A percentile compares a stretch with the other conserved stretches of the same genome.
Conservation (phyloP, 2,888 invertebrate species). For the Cephus runcator region DNA sequence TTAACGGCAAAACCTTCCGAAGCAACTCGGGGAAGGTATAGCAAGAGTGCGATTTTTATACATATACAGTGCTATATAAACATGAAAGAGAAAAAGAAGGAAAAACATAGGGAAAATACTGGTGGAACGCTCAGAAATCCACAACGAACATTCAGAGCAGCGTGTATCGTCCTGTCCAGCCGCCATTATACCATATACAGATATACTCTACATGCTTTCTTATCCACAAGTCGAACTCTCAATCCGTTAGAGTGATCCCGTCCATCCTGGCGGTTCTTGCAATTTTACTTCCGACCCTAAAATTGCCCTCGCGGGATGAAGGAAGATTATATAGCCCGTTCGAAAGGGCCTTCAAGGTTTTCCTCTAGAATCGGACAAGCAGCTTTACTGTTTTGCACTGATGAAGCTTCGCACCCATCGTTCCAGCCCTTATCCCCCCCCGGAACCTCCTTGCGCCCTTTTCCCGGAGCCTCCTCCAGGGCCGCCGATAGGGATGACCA, state of each 20-base stretch:
- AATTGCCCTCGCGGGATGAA: neutral
- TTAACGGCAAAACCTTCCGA: neutral
- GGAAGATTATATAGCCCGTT: neutral
- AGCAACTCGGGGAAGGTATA: neutral
- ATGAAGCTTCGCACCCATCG: neutral
- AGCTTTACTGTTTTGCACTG: neutral
- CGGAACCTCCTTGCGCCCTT: no score
- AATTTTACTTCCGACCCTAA: neutral
- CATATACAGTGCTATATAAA: no score
- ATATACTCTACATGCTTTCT: neutral
- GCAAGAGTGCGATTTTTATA: no score
- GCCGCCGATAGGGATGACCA: neutral
- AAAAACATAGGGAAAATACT: slow-evolving; percentile 10
- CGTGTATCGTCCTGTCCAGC: neutral
- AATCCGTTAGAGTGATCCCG: neutral
- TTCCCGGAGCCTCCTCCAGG: no score
- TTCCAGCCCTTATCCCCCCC: neutral
- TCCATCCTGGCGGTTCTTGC: neutral
- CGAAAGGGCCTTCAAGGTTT: neutral
- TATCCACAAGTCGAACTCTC: neutral
- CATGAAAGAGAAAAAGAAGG: neutral
- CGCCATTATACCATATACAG: neutral
- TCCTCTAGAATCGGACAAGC: neutral
- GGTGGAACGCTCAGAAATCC: neutral
- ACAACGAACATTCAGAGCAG: neutral